These are phyloP conservation scores for Eurois occulta DNA, from an alignment of 2,888 invertebrate species.

Conservation along the genomic window DNA sequence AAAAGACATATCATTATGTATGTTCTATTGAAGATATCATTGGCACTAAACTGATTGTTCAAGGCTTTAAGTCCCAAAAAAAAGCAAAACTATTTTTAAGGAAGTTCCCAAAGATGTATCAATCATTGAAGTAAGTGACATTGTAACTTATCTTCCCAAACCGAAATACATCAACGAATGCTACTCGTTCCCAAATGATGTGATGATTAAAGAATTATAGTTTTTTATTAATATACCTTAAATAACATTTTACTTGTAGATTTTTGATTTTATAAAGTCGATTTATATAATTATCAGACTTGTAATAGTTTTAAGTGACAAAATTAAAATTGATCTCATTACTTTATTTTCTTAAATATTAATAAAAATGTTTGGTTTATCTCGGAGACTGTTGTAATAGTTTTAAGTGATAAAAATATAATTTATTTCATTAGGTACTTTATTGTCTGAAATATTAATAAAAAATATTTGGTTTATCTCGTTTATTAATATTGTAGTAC, in stretches of 20 bases:
- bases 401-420: conserved; percentile 1
- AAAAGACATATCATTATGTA: conserved; percentile 42
- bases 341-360: not conserved
- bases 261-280: not conserved
- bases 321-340: not conserved
- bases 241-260: conserved; percentile 7
- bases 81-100: conserved; percentile 32
- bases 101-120: conserved; percentile 32
- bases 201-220: conserved; percentile 29
- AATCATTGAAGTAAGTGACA: conserved; percentile 25
- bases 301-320: not conserved
- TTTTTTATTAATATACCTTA: conserved; percentile 6
- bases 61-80: conserved; percentile 35
- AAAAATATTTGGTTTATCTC: conserved; percentile 16
- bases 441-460: conserved; percentile 10
- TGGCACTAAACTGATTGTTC: conserved; percentile 31
- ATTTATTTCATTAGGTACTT: not conserved
- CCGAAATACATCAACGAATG: conserved; percentile 23
- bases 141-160: conserved; percentile 35
- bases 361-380: not conserved
- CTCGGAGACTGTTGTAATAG: not conserved
- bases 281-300: conserved; percentile 4
- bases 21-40: conserved; percentile 32
- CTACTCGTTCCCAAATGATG: conserved; percentile 28
- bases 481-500: conserved; percentile 15